A percentile compares a stretch with the other conserved stretches of the same genome.
Evolutionary conservation across 2,113 vertebrate species (phyloP).

Genomic region (Cynopterus brachyotis): DNA sequence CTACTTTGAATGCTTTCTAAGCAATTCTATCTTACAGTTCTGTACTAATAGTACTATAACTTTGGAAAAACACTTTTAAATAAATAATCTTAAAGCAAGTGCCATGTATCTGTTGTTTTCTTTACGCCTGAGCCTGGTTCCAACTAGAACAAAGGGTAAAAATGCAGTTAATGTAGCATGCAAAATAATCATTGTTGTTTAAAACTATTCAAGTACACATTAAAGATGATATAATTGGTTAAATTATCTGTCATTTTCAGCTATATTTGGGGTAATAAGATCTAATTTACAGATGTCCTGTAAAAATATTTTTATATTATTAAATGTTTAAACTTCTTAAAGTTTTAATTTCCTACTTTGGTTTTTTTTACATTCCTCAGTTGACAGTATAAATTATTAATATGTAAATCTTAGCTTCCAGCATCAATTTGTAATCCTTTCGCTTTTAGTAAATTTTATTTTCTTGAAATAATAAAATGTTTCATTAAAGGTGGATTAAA

Average conservation of each 20-base stretch:
- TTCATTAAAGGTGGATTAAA: not conserved
- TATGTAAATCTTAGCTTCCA: not conserved
- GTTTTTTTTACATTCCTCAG: conserved; percentile 8
- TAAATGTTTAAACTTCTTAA: not conserved
- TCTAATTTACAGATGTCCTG: not conserved
- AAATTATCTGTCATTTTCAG: not conserved
- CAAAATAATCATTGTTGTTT: not conserved
- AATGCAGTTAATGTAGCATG: not conserved
- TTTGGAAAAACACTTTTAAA: not conserved
- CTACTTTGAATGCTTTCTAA: not conserved
- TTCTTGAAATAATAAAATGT: not conserved
- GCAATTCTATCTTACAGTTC: not conserved
- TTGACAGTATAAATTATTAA: not conserved
- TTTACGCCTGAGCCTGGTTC: not conserved
- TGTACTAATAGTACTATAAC: not conserved
- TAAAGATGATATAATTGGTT: not conserved
- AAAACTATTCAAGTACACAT: not conserved
- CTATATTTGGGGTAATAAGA: not conserved
- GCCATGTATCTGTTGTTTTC: not conserved
- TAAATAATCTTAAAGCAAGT: not conserved
- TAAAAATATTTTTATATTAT: not conserved
- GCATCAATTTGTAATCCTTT: not conserved
- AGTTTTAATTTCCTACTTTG: not conserved
- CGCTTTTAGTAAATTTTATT: not conserved
- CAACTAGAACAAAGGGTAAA: not conserved